These are phyloP conservation scores for Semnornis frantzii DNA, from an alignment of 2,113 vertebrate species.

Conservation along the genomic window DNA sequence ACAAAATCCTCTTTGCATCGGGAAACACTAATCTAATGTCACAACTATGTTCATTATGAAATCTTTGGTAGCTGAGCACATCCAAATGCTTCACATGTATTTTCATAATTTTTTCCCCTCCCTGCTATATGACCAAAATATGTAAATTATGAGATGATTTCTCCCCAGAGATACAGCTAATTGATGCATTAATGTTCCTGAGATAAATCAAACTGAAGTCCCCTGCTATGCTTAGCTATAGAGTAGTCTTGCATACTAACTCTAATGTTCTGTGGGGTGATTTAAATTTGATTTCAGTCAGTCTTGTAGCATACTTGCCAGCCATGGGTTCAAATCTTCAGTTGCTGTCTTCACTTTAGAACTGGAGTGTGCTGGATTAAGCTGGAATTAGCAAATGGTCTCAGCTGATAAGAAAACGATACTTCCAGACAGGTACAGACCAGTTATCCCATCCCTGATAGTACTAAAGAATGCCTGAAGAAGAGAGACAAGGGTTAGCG, in stretches of 20 bases:
- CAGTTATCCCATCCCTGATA: neutral
- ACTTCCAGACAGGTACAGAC: neutral
- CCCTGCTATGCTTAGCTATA: neutral
- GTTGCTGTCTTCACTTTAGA: neutral
- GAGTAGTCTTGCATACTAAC: neutral
- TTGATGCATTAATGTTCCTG: neutral
- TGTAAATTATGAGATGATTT: neutral
- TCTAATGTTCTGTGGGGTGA: neutral
- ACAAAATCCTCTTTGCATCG: constrained; percentile 41
- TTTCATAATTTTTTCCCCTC: neutral
- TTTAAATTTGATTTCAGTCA: neutral
- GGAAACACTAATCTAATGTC: constrained; percentile 13
- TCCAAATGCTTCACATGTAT: neutral
- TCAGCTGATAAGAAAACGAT: neutral
- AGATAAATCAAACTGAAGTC: neutral
- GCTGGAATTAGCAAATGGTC: neutral
- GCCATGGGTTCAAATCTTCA: neutral
- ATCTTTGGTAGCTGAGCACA: neutral
- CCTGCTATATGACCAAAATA: neutral
- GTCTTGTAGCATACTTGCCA: neutral
- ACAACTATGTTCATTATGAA: neutral
- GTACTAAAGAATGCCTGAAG: neutral
- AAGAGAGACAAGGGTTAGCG: neutral
- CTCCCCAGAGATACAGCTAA: neutral
- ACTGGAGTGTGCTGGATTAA: neutral